A percentile compares a stretch with the other conserved stretches of the same genome.
These are phyloP conservation scores for Probaryconus sp. DNA, from an alignment of 1,140 invertebrate genomes.

Conservation along the genomic window DNA sequence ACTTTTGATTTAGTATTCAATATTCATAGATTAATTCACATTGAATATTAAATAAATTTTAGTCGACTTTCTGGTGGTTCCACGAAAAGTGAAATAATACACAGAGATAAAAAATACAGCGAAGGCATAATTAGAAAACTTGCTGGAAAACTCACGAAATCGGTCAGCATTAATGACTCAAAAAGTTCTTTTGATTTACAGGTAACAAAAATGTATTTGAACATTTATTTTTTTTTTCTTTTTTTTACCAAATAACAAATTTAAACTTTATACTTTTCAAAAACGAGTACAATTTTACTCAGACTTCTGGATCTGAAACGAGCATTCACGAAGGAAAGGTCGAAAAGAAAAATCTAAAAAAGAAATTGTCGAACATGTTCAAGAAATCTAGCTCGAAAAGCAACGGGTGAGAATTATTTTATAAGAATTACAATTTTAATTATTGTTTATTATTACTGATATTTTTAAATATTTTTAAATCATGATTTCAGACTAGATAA, in stretches of 20 bases:
- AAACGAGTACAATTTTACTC: too few relatives aligned
- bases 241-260: too few relatives aligned
- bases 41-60: conserved; percentile 9
- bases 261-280: conserved; percentile 59
- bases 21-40: conserved; percentile 21
- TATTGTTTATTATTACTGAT: too few relatives aligned
- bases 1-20: conserved; percentile 17
- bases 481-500: conserved; percentile 72
- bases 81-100: conserved; percentile 88
- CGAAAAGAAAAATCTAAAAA: conserved; percentile 88
- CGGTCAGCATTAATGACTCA: conserved; percentile 86
- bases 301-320: conserved; percentile 88
- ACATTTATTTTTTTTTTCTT: too few relatives aligned
- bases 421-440: too few relatives aligned
- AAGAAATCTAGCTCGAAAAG: conserved; percentile 83
- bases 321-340: conserved; percentile 82
- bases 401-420: conserved; percentile 80
- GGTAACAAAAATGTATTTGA: conserved; percentile 74
- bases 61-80: conserved; percentile 89
- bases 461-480: too few relatives aligned
- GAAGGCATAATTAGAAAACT: conserved; percentile 90
- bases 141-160: conserved; percentile 88
- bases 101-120: conserved; percentile 86
- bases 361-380: conserved; percentile 89
- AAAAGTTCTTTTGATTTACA: conserved; percentile 79